These are phyloP conservation scores for Anguilla marmorata DNA, from an alignment of 2,797 vertebrate species.

Conservation along the genomic window DNA sequence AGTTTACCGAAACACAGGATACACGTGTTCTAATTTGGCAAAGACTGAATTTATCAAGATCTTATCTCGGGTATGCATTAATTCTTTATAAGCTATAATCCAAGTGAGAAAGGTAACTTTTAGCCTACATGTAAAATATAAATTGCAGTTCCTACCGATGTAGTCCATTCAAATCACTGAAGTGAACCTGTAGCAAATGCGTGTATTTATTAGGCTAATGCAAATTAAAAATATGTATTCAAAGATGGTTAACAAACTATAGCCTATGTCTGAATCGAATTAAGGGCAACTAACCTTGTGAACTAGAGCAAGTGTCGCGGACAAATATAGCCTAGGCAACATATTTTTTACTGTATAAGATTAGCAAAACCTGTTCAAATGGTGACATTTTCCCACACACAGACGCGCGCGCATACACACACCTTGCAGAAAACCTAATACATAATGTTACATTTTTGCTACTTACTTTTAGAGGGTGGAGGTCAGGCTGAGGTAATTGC, in stretches of 20 bases:
- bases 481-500: conserved; percentile 71
- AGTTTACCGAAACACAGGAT: not conserved
- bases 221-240: not conserved
- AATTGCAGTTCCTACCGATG: not conserved
- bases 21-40: not conserved
- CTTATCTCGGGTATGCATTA: not conserved
- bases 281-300: not conserved
- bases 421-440: not conserved
- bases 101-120: not conserved
- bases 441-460: conserved; percentile 31
- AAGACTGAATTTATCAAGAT: not conserved
- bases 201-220: not conserved
- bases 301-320: not conserved
- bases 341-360: not conserved
- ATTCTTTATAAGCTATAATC: not conserved
- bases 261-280: not conserved
- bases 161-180: not conserved
- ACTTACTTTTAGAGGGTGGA: conserved; percentile 79
- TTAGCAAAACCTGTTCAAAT: conserved; percentile 4
- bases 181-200: not conserved
- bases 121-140: not conserved
- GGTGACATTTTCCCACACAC: not conserved
- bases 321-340: not conserved
- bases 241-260: not conserved
- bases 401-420: not conserved